Percentiles rank a stretch among this genome's conserved stretches.
phyloP scores from a whole-genome alignment of 2,888 invertebrate species.

The Litoditis marina region DNA sequence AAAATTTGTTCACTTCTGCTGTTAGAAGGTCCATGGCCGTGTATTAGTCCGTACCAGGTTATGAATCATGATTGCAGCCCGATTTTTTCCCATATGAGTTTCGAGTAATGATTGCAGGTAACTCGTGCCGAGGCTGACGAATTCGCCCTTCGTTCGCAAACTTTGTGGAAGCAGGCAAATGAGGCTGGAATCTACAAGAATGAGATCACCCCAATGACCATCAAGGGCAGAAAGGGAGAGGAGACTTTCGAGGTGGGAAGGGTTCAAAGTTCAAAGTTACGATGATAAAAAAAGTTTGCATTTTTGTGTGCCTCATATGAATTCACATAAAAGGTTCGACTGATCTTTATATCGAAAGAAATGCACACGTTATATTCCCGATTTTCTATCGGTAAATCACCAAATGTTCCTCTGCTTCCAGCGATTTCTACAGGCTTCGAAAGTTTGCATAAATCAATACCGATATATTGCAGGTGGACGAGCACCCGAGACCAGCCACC shows the following conservation, averaged over 20 bases:
- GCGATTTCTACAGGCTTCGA: too few species aligned
- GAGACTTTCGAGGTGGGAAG: conserved; percentile 68
- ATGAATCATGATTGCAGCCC: background rate
- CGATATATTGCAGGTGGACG: conserved; percentile 72
- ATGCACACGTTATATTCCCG: too few species aligned
- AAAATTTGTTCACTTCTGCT: too few species aligned
- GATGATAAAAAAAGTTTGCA: too few species aligned
- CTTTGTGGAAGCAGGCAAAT: conserved; percentile 72
- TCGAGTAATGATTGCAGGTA: conserved; percentile 65
- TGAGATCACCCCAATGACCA: conserved; percentile 80
- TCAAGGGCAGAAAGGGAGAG: conserved; percentile 73
- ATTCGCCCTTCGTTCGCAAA: conserved; percentile 81
- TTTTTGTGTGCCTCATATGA: too few species aligned
- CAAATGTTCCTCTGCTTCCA: too few species aligned
- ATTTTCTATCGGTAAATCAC: too few species aligned
- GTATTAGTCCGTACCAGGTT: background rate
- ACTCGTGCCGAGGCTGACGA: conserved; percentile 79
- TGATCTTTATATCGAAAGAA: too few species aligned
- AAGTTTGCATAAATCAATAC: too few species aligned
- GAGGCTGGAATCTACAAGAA: conserved; percentile 83
- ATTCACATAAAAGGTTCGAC: too few species aligned
- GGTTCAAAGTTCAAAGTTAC: too few species aligned
- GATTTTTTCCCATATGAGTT: background rate
- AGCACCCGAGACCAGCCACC: conserved; percentile 84
- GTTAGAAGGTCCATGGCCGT: background rate